Percentiles rank a stretch among this genome's conserved stretches.
Evolutionary conservation across 2,888 invertebrate species (phyloP).

Genomic region (Noctua janthina): DNA sequence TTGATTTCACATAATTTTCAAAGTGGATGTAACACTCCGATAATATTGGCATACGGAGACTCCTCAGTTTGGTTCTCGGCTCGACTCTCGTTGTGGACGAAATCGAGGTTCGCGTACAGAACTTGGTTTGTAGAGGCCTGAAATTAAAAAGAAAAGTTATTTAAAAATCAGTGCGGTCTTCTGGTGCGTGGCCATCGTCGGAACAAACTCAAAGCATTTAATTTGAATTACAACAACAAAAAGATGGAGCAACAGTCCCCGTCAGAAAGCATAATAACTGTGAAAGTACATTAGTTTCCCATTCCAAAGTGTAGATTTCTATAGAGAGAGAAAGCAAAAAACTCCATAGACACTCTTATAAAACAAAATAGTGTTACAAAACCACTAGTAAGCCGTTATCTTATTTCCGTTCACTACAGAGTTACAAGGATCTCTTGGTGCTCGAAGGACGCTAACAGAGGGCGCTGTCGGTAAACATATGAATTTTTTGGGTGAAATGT

Average conservation of each 20-base stretch:
- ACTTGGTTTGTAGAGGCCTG: slow-evolving; percentile 23
- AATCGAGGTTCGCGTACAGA: slow-evolving; percentile 15
- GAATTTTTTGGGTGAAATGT: too few relatives aligned
- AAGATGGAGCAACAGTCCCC: neutral
- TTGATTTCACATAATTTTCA: neutral
- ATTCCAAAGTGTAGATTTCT: neutral
- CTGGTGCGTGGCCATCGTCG: neutral
- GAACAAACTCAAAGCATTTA: neutral
- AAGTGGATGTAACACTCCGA: slow-evolving; percentile 10
- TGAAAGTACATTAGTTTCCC: neutral
- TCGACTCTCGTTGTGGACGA: neutral
- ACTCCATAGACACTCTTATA: too few relatives aligned
- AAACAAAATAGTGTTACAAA: too few relatives aligned
- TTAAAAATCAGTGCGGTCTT: neutral
- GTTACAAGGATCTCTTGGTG: too few relatives aligned
- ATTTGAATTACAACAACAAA: neutral
- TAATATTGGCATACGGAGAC: slow-evolving; percentile 13
- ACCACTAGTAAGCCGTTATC: too few relatives aligned
- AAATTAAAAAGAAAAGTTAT: neutral
- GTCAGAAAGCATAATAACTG: neutral
- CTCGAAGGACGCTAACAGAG: too few relatives aligned
- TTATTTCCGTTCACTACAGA: too few relatives aligned
- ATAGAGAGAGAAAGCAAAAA: neutral
- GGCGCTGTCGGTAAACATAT: too few relatives aligned
- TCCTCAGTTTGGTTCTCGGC: neutral